Percentiles rank a stretch among this genome's conserved stretches.
These are phyloP conservation scores for Acrobasis consociella DNA, from an alignment of 2,888 invertebrate genomes.

Conservation along the genomic window DNA sequence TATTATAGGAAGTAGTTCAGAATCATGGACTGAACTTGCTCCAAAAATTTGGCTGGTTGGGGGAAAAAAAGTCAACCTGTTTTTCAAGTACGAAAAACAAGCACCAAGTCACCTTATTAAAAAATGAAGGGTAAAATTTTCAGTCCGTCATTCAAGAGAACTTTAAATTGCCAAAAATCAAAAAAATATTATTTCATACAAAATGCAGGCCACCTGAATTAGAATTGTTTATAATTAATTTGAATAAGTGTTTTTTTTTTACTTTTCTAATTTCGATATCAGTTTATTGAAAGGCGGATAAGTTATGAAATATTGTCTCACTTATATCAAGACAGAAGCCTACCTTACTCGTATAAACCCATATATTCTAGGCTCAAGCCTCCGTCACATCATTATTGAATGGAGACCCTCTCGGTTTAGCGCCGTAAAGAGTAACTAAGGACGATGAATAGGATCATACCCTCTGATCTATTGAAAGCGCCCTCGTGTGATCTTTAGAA, in stretches of 20 bases:
- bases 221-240: no score
- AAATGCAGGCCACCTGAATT: no score
- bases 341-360: background rate
- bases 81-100: background rate
- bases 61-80: no score
- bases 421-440: slow-evolving; percentile 54
- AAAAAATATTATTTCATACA: no score
- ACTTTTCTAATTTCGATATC: background rate
- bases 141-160: no score
- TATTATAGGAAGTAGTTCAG: no score
- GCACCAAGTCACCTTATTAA: no score
- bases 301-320: background rate
- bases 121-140: no score
- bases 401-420: slow-evolving; percentile 39
- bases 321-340: background rate
- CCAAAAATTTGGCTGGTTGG: no score
- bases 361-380: slow-evolving; percentile 19
- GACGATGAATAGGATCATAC: slow-evolving; percentile 55
- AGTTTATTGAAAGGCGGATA: background rate
- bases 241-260: no score
- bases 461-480: slow-evolving; percentile 54
- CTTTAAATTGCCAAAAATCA: no score
- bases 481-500: slow-evolving; percentile 54
- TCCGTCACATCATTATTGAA: slow-evolving; percentile 39
- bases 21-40: no score